These are phyloP conservation scores for Ivindomyrus marchei DNA, from an alignment of 2,113 vertebrate species.

Conservation along the genomic window DNA sequence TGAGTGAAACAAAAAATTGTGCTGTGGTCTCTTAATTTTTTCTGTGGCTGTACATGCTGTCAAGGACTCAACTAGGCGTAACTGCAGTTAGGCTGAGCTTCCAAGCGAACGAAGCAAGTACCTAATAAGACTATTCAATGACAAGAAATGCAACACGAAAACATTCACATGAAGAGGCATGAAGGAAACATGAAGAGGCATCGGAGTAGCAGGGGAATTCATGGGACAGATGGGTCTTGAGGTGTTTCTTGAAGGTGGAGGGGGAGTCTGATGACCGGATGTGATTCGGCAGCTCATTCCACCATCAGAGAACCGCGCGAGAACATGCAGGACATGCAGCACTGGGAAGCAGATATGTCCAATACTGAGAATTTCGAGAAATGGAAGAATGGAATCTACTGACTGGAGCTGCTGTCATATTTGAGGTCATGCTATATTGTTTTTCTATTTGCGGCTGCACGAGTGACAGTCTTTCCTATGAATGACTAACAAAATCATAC, in stretches of 20 bases:
- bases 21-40: no score
- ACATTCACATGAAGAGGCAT: background rate
- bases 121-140: background rate
- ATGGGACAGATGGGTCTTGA: background rate
- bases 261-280: background rate
- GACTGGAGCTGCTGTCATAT: background rate
- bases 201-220: background rate
- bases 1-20: no score
- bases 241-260: background rate
- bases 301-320: background rate
- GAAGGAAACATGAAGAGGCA: background rate
- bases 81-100: background rate
- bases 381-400: background rate
- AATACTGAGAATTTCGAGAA: background rate
- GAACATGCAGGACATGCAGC: background rate
- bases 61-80: background rate
- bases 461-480: background rate
- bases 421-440: background rate
- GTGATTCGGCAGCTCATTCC: background rate
- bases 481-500: conserved; percentile 45
- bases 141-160: background rate
- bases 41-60: background rate
- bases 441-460: background rate
- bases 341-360: background rate
- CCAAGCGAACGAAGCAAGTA: background rate